phyloP scores from a whole-genome alignment of 1,140 invertebrate species.

The Drosophila pandora region DNA sequence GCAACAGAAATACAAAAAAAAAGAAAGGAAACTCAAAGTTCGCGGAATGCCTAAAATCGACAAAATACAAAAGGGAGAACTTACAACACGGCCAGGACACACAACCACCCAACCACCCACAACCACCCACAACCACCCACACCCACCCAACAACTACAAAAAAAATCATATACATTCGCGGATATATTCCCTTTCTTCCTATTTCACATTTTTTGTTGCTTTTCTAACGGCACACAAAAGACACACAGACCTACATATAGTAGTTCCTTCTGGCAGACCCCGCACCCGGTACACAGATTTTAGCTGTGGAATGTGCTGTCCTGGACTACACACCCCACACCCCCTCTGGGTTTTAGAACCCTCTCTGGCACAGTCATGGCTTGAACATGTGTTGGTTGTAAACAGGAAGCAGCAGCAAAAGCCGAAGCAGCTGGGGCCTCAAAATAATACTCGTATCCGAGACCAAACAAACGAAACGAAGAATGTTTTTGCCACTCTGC shows the following conservation, averaged over 20 bases:
- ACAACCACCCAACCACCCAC: background rate
- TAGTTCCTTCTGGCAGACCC: background rate
- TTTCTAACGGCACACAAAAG: conserved; percentile 35
- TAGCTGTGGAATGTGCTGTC: conserved; percentile 40
- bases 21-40: conserved; percentile 31
- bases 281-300: conserved; percentile 28
- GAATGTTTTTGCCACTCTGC: conserved; percentile 46
- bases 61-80: conserved; percentile 21
- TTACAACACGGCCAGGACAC: background rate
- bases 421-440: conserved; percentile 44
- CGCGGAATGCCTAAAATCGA: conserved; percentile 41
- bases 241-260: conserved; percentile 51
- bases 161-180: conserved; percentile 1
- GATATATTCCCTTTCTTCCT: conserved; percentile 5
- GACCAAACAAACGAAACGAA: conserved; percentile 16
- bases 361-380: background rate
- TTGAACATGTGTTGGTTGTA: conserved; percentile 80
- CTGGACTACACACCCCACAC: too few species aligned
- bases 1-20: conserved; percentile 33
- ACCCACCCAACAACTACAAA: background rate
- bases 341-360: background rate
- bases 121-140: background rate
- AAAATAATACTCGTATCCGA: conserved; percentile 29
- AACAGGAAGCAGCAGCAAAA: conserved; percentile 63
- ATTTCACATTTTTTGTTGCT: background rate